Evolutionary conservation across 2,888 invertebrate species (phyloP).

Genomic region (Drosophila acutilabella): DNA sequence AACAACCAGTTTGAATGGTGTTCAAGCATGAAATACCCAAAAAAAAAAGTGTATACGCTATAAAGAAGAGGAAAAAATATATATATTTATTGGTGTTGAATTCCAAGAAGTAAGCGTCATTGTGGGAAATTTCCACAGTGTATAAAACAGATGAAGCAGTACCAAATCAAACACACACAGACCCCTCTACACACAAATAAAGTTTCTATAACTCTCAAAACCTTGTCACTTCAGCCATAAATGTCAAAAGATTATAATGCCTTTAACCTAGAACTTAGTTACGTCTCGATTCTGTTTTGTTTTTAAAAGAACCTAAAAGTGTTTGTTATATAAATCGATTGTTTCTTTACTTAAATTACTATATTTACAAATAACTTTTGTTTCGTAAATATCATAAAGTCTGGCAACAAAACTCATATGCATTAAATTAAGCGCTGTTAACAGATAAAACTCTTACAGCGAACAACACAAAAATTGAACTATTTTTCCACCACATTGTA

Average conservation of each 20-base stretch:
- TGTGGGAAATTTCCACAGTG: constrained; percentile 51
- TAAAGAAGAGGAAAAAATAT: constrained; percentile 18
- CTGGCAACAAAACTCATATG: constrained; percentile 17
- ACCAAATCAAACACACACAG: background rate
- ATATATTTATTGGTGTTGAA: constrained; percentile 45
- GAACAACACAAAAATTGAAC: constrained; percentile 38
- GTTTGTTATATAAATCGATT: constrained; percentile 7
- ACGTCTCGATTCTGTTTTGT: background rate
- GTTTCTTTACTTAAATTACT: background rate
- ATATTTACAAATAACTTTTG: constrained; percentile 21
- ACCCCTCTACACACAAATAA: background rate
- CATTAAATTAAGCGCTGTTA: constrained; percentile 29
- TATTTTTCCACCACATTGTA: constrained; percentile 28
- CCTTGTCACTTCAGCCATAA: constrained; percentile 1
- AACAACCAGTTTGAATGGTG: constrained; percentile 50
- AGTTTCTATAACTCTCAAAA: background rate
- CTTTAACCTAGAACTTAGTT: constrained; percentile 6
- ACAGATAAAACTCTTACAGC: constrained; percentile 35
- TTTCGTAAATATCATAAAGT: constrained; percentile 18
- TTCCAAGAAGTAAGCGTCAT: constrained; percentile 60
- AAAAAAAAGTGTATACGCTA: constrained; percentile 15
- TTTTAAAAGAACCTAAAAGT: background rate
- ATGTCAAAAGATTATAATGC: constrained; percentile 2
- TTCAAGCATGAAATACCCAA: constrained; percentile 40
- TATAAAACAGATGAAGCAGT: constrained; percentile 13